phyloP scores from a whole-genome alignment of 2,888 invertebrate genomes.

The Tinea trinotella region DNA sequence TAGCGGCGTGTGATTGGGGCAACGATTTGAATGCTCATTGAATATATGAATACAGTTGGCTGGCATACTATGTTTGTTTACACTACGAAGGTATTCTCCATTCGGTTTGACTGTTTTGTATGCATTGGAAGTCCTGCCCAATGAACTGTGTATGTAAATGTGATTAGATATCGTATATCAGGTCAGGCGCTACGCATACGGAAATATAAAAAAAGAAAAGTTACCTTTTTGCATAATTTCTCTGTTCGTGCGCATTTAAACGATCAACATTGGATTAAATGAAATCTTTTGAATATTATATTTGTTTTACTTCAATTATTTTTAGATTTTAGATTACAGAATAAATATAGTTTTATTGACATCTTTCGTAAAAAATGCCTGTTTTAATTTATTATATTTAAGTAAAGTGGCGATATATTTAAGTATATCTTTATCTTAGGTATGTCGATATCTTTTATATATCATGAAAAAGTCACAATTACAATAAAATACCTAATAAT shows the following conservation, averaged over 20 bases:
- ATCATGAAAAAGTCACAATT: no score
- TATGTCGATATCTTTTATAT: no score
- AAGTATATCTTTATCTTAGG: no score
- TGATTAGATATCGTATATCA: conserved; percentile 8
- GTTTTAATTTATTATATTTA: no score
- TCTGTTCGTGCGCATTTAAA: not conserved
- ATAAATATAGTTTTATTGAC: no score
- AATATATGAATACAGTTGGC: conserved; percentile 8
- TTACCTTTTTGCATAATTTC: not conserved
- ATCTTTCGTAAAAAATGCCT: no score
- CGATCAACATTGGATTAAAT: not conserved
- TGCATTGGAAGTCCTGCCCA: conserved; percentile 12
- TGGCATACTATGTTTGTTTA: not conserved
- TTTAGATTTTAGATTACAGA: no score
- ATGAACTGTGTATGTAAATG: conserved; percentile 10
- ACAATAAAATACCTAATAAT: no score
- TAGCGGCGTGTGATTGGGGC: not conserved
- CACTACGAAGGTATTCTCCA: conserved; percentile 3
- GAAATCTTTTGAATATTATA: not conserved
- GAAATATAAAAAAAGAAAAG: not conserved
- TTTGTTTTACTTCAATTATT: no score
- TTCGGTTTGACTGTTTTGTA: conserved; percentile 1
- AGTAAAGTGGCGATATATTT: no score
- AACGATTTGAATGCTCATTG: conserved; percentile 3
- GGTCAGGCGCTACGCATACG: not conserved